Conservation (phyloP, 2,797 vertebrate genomes). For the Threskiornis aethiopicus region DNA sequence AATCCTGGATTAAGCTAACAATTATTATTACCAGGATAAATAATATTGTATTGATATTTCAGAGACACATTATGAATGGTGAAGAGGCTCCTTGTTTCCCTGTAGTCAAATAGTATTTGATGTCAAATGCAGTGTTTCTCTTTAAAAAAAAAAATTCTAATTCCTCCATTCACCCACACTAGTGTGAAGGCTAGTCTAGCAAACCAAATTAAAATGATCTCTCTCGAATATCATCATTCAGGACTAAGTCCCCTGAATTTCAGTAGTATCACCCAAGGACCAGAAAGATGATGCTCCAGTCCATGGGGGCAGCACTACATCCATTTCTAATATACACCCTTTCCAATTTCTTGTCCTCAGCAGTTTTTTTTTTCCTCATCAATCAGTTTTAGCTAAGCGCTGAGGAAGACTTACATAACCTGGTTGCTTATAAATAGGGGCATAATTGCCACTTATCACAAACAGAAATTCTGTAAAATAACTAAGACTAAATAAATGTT, state of each 20-base stretch:
- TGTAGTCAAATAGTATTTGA: neutral
- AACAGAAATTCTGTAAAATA: neutral
- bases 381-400: neutral
- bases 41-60: neutral
- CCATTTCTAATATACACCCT: neutral
- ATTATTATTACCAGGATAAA: neutral
- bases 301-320: rapidly evolving
- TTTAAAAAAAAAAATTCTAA: neutral
- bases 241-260: neutral
- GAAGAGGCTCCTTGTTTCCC: neutral
- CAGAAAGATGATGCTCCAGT: neutral
- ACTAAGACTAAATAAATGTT: neutral
- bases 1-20: neutral
- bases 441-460: neutral
- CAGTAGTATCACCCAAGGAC: neutral
- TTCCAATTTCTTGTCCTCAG: neutral
- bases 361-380: neutral
- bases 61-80: neutral
- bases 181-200: neutral
- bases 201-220: neutral
- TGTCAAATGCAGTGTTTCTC: neutral
- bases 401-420: neutral
- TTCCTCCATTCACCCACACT: neutral
- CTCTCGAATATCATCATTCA: neutral
- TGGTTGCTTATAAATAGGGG: neutral